Base-by-base conservation (phyloP, 2,888 invertebrate genomes). In the Patella ulyssiponensis region DNA sequence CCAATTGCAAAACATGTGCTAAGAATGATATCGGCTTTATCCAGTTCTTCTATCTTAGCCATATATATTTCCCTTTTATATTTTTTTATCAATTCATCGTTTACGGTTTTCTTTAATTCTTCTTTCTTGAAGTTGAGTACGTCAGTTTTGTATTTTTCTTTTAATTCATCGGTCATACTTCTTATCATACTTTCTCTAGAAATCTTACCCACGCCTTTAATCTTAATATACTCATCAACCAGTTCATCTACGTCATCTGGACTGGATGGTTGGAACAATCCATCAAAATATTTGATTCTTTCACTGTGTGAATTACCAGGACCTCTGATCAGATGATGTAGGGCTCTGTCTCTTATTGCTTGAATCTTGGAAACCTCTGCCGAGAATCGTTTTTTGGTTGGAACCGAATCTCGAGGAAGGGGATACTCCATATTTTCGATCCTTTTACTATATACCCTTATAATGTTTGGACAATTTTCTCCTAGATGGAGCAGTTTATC, bases 401-500 rank as follows among this genome's bases (percentile, higher is more conserved):
- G 77, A 5, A 80, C 52, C 14, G 81, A 75, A 64, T 82, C 80
- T 15, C 81, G 71, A 7, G 89, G 88, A 20, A 85, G 56, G 2
- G 90, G 91, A 77, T 85, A 90, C 12, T 86, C 82, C 17, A 82
- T 78, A 53, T 80, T 82, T 78, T 88, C 90, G 44, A 88, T 75
- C 44, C 84, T 80, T 58, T 86, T 84, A 76, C 87, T 85, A 79
- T 89, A 90, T 7, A 91, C 86, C 71, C 90, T 79, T 12, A 90
- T 83, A 17, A 91, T 81, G 33, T 81, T 83, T 17, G 86, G 86
- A 79, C 83, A 80, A 9, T 76, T 77, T 3, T 73, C 51, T 9
- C 81, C 81, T 53, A 85, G 77, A 23, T 78, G 78, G 53, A 82
- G 58, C 72, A 87, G 79, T 78, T 84, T 83, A 15, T 77, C 89